Conservation (phyloP, 1,140 invertebrate species). For the Notospermus geniculatus region DNA sequence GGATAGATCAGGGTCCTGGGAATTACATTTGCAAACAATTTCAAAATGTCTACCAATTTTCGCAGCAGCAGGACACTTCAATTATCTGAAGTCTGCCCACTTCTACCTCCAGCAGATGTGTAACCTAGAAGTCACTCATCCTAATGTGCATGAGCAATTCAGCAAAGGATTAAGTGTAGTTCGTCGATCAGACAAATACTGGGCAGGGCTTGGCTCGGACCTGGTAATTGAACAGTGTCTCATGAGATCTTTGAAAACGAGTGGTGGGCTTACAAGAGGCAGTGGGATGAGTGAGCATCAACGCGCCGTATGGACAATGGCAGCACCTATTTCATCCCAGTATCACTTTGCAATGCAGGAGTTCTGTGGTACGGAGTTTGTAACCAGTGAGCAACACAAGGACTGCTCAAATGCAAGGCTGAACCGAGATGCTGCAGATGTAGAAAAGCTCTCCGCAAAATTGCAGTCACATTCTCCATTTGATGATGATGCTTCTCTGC, state of each 20-base stretch:
- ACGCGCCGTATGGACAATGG: slow-evolving; percentile 23
- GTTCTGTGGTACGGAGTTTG: slow-evolving; percentile 15
- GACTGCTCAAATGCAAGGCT: no score
- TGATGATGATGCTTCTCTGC: slow-evolving; percentile 10
- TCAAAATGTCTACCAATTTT: slow-evolving; percentile 49
- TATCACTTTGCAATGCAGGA: slow-evolving; percentile 27
- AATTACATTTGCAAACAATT: slow-evolving; percentile 25
- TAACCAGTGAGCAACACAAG: no score
- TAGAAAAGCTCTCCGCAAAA: not conserved
- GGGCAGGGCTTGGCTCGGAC: not conserved
- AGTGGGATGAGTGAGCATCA: slow-evolving; percentile 32
- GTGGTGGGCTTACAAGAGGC: not conserved
- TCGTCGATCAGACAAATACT: not conserved
- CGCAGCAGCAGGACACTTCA: no score
- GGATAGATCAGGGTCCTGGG: slow-evolving; percentile 34
- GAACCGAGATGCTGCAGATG: no score
- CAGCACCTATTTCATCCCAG: slow-evolving; percentile 25
- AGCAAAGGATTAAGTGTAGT: slow-evolving; percentile 15
- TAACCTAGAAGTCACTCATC: slow-evolving; percentile 26
- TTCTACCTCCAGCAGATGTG: slow-evolving; percentile 56
- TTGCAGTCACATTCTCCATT: slow-evolving; percentile 20
- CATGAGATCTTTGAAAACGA: not conserved
- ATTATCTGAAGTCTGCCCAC: slow-evolving; percentile 47
- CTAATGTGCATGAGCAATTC: slow-evolving; percentile 34
- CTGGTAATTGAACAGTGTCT: slow-evolving; percentile 2